phyloP scores from a whole-genome alignment of 2,113 vertebrate species.

The Gopherus evgoodei region DNA sequence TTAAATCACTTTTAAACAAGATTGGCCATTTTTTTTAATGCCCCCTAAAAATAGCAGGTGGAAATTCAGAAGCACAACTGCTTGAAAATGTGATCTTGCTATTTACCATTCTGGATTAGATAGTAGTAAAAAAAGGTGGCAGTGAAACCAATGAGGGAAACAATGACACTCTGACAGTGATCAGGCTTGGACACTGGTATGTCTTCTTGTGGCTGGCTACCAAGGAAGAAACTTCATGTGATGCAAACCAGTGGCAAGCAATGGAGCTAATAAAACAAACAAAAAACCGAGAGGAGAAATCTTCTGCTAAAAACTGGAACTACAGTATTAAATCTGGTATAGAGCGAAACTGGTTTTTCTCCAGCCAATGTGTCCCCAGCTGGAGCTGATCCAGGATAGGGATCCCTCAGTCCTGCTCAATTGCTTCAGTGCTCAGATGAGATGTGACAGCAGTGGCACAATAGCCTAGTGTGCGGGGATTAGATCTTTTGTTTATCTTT shows the following conservation, averaged over 20 bases:
- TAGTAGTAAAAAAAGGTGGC: not conserved
- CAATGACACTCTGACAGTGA: not conserved
- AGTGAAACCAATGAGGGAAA: not conserved
- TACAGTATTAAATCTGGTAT: not conserved
- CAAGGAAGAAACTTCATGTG: not conserved
- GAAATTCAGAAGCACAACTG: not conserved
- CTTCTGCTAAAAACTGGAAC: not conserved
- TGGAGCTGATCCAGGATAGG: not conserved
- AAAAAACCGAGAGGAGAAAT: not conserved
- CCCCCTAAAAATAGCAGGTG: not conserved
- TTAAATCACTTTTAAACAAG: no score
- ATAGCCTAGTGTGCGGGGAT: not conserved
- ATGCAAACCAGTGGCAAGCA: not conserved
- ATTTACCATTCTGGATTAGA: no score
- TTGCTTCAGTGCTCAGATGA: not conserved
- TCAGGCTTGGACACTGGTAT: not conserved
- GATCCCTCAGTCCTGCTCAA: not conserved
- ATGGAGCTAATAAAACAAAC: not conserved
- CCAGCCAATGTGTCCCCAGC: not conserved
- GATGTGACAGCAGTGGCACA: not conserved
- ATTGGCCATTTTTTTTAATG: no score
- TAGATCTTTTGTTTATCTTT: not conserved
- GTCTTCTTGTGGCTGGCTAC: not conserved
- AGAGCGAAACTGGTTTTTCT: not conserved
- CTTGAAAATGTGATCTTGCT: not conserved